Conservation (phyloP, 2,888 invertebrate species). For the Stenolophus ochropezus region DNA sequence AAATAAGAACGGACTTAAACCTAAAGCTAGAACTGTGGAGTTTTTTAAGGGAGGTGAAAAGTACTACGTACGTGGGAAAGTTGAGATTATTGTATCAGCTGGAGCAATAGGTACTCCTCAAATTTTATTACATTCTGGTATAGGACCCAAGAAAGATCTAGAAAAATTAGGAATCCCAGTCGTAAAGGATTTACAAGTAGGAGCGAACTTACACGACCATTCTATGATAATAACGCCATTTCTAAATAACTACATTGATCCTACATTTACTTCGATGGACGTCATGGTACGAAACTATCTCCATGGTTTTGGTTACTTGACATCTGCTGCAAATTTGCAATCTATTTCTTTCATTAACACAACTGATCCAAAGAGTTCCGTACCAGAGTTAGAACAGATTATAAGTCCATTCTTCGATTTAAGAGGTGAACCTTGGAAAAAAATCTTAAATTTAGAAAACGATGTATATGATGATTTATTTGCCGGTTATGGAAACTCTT, state of each 20-base stretch:
- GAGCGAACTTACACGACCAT: conserved; percentile 42
- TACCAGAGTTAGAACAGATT: conserved; percentile 33
- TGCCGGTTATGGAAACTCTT: not conserved
- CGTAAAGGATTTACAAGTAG: conserved; percentile 60
- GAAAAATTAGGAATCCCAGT: not conserved
- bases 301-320: conserved; percentile 4
- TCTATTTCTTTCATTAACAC: conserved; percentile 6
- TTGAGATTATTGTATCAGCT: conserved; percentile 46
- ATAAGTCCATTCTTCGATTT: not conserved
- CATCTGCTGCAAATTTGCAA: conserved; percentile 15
- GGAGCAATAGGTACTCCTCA: conserved; percentile 34
- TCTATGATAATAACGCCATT: not conserved
- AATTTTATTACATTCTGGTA: conserved; percentile 45
- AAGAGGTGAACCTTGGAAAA: not conserved
- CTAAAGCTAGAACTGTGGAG: conserved; percentile 78
- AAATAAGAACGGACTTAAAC: no score
- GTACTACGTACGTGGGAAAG: conserved; percentile 63
- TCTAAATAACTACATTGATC: not conserved
- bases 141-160: conserved; percentile 42
- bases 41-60: conserved; percentile 74
- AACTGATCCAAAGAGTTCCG: not conserved
- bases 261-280: conserved; percentile 38
- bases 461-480: not conserved
- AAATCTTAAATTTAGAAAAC: conserved; percentile 62
- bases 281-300: conserved; percentile 62